Percentiles rank a stretch among this genome's conserved stretches.
phyloP scores from a whole-genome alignment of 2,113 vertebrate species.

The Myiagra hebetior region DNA sequence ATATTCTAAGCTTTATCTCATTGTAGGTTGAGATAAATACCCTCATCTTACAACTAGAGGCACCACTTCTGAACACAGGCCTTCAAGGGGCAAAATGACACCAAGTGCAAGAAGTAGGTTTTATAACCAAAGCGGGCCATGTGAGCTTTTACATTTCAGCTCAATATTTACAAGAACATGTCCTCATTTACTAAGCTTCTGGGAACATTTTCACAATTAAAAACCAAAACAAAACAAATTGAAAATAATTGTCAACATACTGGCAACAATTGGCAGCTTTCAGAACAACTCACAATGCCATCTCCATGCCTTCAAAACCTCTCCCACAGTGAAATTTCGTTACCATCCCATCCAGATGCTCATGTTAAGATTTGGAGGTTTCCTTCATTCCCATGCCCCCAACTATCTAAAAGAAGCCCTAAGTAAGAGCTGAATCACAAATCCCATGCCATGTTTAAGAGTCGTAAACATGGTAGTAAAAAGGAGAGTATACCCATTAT shows the following conservation, averaged over 20 bases:
- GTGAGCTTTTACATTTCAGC: background rate
- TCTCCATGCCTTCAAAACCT: slow-evolving; percentile 29
- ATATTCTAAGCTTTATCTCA: background rate
- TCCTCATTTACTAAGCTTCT: slow-evolving; percentile 55
- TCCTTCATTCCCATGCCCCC: background rate
- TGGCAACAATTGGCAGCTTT: slow-evolving; percentile 51
- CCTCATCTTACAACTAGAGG: background rate
- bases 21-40: background rate
- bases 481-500: background rate
- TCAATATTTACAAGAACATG: slow-evolving; percentile 33
- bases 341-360: background rate
- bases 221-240: slow-evolving; percentile 68
- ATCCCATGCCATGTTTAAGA: background rate
- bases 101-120: background rate
- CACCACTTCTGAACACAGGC: background rate
- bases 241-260: slow-evolving; percentile 58
- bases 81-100: background rate
- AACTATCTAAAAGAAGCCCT: background rate
- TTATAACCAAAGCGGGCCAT: background rate
- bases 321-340: background rate
- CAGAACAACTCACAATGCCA: slow-evolving; percentile 33
- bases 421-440: background rate
- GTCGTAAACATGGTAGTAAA: background rate
- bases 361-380: background rate
- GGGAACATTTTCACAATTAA: slow-evolving; percentile 66